phyloP scores from a whole-genome alignment of 2,113 vertebrate genomes.

The Cisticola juncidis region DNA sequence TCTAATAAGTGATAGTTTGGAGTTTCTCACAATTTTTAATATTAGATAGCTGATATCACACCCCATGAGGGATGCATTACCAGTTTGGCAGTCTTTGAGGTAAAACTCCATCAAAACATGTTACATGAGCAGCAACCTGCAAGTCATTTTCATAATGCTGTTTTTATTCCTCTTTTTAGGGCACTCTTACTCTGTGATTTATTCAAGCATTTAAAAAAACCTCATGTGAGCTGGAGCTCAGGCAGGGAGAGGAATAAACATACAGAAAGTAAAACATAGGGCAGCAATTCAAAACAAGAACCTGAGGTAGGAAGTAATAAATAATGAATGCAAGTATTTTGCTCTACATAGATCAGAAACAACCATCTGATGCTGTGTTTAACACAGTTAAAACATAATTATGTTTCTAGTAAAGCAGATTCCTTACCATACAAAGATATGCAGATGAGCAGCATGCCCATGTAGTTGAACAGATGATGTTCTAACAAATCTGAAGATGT shows the following conservation, averaged over 20 bases:
- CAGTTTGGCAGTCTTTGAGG: not conserved
- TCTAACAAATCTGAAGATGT: not conserved
- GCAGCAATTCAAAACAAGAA: not conserved
- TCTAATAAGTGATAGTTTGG: not conserved
- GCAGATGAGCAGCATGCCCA: not conserved
- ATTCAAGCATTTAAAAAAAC: constrained; percentile 17
- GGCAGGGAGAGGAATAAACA: not conserved
- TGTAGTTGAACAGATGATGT: not conserved
- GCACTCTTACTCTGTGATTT: constrained; percentile 9
- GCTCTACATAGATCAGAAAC: not conserved
- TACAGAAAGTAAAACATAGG: not conserved
- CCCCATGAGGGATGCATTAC: not conserved
- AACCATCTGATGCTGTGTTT: not conserved
- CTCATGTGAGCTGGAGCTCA: not conserved
- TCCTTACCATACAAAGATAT: not conserved
- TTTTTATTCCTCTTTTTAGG: constrained; percentile 38
- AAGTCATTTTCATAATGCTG: constrained; percentile 2
- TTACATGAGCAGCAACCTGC: not conserved
- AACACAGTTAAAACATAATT: not conserved
- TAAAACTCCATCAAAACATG: constrained; percentile 23
- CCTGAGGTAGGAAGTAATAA: not conserved
- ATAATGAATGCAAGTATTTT: constrained; percentile 8
- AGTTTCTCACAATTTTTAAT: not conserved
- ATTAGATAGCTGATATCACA: not conserved
- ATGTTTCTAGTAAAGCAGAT: not conserved